Base-by-base conservation (phyloP, 53 echinoderm and acorn worm genomes). In the Crossaster papposus region DNA sequence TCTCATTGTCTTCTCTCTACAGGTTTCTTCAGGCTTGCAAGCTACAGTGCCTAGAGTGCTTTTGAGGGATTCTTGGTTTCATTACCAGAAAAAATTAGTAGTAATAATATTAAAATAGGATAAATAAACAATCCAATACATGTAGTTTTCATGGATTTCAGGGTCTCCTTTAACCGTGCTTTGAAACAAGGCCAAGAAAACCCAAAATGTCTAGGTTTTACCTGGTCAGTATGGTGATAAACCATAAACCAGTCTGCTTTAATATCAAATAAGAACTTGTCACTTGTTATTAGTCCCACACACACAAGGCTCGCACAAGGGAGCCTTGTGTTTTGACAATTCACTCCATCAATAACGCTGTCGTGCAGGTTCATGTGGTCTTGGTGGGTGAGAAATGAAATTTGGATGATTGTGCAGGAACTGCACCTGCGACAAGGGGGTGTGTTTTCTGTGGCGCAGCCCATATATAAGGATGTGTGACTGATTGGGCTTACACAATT, bases 301-400 rank as follows among this genome's bases (percentile, higher is more conserved):
- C 58, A 17, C 58, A 15, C 15, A 15, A 58, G 58, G 3, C n/a
- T 15, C 58, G 65, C 83, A 20, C 28, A 36, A 44, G 44, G 44
- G 44, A 44, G 44, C 44, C 44, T 10, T 65, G 85, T 54, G 85
- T 82, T 73, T 85, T 72, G 71, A 32, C 72, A 85, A 85, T 73
- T 72, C 31, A 54, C 30, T 11, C 12, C 53, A 32, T 85, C 73
- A 54, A 52, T 73, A 51, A 31, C 85, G 70, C 72, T n/a, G n/a
- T n/a, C 73, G 72, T 52, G 51, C 35, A 14, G 54, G 85, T 71
- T 72, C 73, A 85, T 51, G 13, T 51, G 72, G 54, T 13, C 32
- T 11, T 13, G 85, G 31, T 17, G 73, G 29, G 9, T 1, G 73
- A 28, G 15, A 72, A 72, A 85, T 85, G 52, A 53, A 72, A 85